Evolutionary conservation across 2,113 vertebrate species (phyloP).

Genomic region (Oceanodroma tethys): DNA sequence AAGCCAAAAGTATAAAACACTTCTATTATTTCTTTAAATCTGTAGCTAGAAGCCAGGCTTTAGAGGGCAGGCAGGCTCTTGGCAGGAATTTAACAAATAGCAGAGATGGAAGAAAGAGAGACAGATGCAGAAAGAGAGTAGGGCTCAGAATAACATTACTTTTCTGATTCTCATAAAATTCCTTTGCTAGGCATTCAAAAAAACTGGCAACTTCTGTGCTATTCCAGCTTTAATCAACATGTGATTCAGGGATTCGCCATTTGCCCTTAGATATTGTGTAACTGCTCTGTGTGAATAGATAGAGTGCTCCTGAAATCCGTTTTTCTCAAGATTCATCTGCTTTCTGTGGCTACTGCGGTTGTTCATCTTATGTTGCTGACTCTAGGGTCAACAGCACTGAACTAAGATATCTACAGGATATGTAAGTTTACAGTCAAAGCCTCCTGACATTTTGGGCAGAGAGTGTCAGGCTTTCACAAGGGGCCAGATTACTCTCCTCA

Average conservation of each 20-base stretch:
- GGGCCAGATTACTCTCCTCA: background rate
- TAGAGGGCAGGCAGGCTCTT: background rate
- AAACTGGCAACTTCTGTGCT: background rate
- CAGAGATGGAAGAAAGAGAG: background rate
- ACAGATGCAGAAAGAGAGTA: background rate
- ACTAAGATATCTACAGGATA: background rate
- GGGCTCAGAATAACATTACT: background rate
- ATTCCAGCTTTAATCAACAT: background rate
- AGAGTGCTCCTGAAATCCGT: background rate
- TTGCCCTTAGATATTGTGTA: background rate
- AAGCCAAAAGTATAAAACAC: background rate
- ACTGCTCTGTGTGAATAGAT: background rate
- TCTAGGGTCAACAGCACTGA: background rate
- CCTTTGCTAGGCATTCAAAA: background rate
- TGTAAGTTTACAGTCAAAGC: background rate
- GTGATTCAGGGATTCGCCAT: background rate
- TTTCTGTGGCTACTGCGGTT: background rate
- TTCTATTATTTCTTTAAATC: background rate
- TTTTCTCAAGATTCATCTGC: background rate
- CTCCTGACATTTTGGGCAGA: background rate
- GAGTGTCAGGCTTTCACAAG: background rate
- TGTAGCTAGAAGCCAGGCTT: background rate
- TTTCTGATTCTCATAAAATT: background rate
- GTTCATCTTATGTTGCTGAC: background rate
- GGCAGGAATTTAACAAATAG: background rate